Evolutionary conservation across 2,113 vertebrate genomes (phyloP), one percentile per base, ranked within the genome.

Genomic region (Cyanoramphus novaezelandiae): DNA sequence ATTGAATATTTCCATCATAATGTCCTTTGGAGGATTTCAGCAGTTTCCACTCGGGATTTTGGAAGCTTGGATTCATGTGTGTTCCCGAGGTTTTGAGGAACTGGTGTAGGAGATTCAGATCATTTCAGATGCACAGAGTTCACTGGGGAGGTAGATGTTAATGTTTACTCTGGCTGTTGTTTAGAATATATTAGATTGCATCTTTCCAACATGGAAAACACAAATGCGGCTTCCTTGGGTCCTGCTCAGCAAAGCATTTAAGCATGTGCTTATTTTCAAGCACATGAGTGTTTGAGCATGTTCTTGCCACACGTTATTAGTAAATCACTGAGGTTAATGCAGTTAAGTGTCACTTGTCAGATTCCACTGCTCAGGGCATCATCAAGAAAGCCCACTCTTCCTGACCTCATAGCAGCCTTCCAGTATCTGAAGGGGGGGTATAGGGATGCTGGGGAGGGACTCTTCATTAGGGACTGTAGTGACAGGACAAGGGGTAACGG

Each of bases 1-100:
- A 98, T 96, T 97, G 97, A 98, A 97, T 98, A 98, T 98, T 98
- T 98, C 91, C 97, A 93, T 98, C 97, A 95, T 90, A 82, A 91
- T 67, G 88, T 92, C 57, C 95, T 94, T 96, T 63, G 79, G 96
- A 97, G 92, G 92, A 70, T 94, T 93, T 71, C 71, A 80, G 88
- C 80, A 50, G 72, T 79, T 94, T 86, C 65, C 93, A 84, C 80
- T 82, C 4, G 89, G 94, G 86, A 95, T 84, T 75, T 79, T 53
- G 57, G 52, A 91, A 52, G 77, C 78, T 82, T 89, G 68, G 53
- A 52, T 90, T 87, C 49, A 9, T 67, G 74, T 12, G 28, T 76
- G 29, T 89, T 94, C 83, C 85, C 2, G 15, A 86, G 85, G 74
- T 95, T 97, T 95, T 92, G 57, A 94, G 96, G 77, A 65, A 11